phyloP scores from a whole-genome alignment of 2,797 vertebrate genomes.

The Gymnopithys bicolor region DNA sequence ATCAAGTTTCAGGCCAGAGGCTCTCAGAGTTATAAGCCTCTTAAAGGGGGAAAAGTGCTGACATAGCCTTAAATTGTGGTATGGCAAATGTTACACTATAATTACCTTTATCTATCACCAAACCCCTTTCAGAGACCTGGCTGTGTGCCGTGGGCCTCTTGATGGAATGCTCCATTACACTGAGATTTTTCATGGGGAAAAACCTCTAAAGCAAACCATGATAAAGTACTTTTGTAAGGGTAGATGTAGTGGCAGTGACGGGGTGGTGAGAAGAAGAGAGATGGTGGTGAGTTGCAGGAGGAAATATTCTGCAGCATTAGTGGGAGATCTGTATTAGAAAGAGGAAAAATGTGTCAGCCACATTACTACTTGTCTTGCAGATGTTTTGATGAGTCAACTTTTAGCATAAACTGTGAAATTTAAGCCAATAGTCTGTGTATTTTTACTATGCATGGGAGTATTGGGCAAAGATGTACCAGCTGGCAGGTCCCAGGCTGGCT shows the following conservation, averaged over 20 bases:
- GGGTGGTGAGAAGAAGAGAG: background rate
- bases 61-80: conserved; percentile 48
- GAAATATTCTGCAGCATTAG: background rate
- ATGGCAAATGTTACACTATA: conserved; percentile 48
- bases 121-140: conserved; percentile 36
- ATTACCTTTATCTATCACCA: conserved; percentile 71
- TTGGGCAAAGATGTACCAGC: background rate
- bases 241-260: background rate
- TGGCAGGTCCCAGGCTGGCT: background rate
- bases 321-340: background rate
- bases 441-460: background rate
- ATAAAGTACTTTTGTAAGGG: conserved; percentile 32
- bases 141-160: background rate
- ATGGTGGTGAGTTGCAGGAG: background rate
- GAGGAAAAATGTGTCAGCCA: background rate
- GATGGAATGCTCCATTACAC: conserved; percentile 45
- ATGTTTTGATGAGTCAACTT: background rate
- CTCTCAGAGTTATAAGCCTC: conserved; percentile 40
- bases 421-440: background rate
- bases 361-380: background rate
- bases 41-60: conserved; percentile 51
- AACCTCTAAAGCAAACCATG: conserved; percentile 21
- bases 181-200: conserved; percentile 19
- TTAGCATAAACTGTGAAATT: background rate
- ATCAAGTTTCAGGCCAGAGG: conserved; percentile 28